A percentile compares a stretch with the other conserved stretches of the same genome.
phyloP scores from a whole-genome alignment of 2,113 vertebrate species.

The Gambusia holbrooki region DNA sequence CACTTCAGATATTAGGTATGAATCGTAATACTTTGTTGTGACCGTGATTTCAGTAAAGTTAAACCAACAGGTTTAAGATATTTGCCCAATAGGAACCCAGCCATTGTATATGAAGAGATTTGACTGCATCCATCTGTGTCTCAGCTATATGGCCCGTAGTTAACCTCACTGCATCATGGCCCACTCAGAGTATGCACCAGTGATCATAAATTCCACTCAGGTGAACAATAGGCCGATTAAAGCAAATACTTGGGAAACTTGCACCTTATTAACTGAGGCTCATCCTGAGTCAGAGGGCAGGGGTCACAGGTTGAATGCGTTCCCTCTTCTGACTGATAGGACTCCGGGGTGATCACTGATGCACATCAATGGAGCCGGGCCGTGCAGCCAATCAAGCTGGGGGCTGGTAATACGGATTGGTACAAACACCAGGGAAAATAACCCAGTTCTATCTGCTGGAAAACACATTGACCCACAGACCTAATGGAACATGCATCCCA shows the following conservation, averaged over 20 bases:
- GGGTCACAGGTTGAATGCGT: constrained; percentile 55
- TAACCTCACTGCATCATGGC: constrained; percentile 28
- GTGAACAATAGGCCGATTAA: constrained; percentile 14
- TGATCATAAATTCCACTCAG: constrained; percentile 22
- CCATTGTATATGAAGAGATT: not conserved
- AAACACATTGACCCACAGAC: constrained; percentile 70
- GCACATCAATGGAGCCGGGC: constrained; percentile 67
- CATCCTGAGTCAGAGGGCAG: constrained; percentile 45
- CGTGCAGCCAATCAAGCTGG: constrained; percentile 68
- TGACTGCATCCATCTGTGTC: constrained; percentile 26
- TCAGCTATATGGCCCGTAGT: constrained; percentile 31
- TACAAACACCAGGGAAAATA: constrained; percentile 65
- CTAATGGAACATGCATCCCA: constrained; percentile 69
- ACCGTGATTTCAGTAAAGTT: no score
- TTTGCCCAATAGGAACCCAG: no score
- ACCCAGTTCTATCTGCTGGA: constrained; percentile 65
- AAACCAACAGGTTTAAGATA: no score
- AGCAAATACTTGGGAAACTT: constrained; percentile 66
- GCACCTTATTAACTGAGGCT: constrained; percentile 65
- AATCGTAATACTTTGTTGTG: not conserved
- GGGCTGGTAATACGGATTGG: constrained; percentile 29
- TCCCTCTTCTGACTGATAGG: constrained; percentile 65
- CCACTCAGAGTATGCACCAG: constrained; percentile 16
- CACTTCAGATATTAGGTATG: not conserved
- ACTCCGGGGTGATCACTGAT: constrained; percentile 62